Base-by-base conservation (phyloP, 2,888 invertebrate genomes). In the Dynastes hyllus region DNA sequence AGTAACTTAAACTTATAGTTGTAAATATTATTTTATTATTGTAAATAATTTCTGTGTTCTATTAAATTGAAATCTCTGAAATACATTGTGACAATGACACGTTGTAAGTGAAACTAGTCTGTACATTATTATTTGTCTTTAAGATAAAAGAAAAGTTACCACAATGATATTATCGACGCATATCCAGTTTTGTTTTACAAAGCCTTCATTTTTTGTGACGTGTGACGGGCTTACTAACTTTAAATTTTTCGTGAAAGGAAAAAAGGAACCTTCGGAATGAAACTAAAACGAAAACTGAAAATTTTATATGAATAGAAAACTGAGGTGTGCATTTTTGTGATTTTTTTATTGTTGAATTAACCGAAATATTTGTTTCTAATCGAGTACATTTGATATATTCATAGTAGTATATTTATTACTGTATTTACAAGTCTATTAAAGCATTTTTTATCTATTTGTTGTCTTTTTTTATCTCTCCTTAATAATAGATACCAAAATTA, bases 51-150 rank as follows among this genome's bases (percentile, higher is more conserved):
- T 40, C 16, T 22, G n/a, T 22, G 55, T 58, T 58, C n/a, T 11
- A 13, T 16, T 37, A 45, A 65, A 53, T 71, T 63, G 71, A 78
- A 78, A 78, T 71, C 78, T 71, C 40, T 71, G 61, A 50, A 71
- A 71, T 45, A 16, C 53, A 77, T 51, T 13, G 37, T 40, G n/a
- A 71, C 13, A 40, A 58, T 73, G 73, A 73, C 32, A 27, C 78
- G 32, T 81, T 81, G 22, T 77, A 79, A 79, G 81, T 80, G 81
- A 83, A 83, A 83, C 83, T 83, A 83, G 83, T 83, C 83, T 82
- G 69, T 79, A 66, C 65, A 79, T 75, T 79, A 63, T 77, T 79
- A 70, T 76, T 79, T 78, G 53, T 63, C 66, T 79, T 65, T 76
- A 79, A 65, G 78, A 77, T 61, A 29, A 63, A 53, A 70, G 53